Conservation (phyloP, 2,888 invertebrate genomes). For the Pteria penguin region DNA sequence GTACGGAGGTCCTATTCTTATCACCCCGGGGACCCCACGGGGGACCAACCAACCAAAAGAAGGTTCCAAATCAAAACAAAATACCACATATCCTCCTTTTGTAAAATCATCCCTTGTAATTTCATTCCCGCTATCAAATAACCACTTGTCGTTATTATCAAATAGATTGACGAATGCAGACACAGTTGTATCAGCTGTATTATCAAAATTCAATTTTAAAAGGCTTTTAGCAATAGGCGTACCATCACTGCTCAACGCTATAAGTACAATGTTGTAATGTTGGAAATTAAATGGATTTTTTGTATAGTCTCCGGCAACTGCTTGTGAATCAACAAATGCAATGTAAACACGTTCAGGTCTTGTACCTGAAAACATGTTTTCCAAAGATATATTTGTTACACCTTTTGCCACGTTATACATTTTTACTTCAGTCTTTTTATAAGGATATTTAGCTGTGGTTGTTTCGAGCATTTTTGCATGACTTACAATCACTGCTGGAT, state of each 20-base stretch:
- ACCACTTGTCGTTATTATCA: constrained; percentile 33
- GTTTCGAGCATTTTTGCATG: constrained; percentile 34
- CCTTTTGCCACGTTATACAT: constrained; percentile 35
- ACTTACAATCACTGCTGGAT: constrained; percentile 27
- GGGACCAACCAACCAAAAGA: too few relatives aligned
- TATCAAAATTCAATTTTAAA: constrained; percentile 37
- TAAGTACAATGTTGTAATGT: constrained; percentile 35
- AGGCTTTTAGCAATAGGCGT: constrained; percentile 39
- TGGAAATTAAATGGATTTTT: constrained; percentile 47
- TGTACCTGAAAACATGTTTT: constrained; percentile 43
- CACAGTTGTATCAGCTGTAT: constrained; percentile 14
- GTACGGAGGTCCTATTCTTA: too few relatives aligned
- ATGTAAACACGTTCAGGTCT: constrained; percentile 37
- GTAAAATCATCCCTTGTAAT: constrained; percentile 13
- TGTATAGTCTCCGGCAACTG: constrained; percentile 39
- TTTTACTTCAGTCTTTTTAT: constrained; percentile 26
- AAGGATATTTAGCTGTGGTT: constrained; percentile 33
- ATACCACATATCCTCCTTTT: constrained; percentile 14
- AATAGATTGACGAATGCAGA: constrained; percentile 40
- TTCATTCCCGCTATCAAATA: constrained; percentile 33
- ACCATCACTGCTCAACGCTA: constrained; percentile 39
- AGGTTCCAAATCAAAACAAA: constrained; percentile 29
- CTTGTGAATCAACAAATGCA: constrained; percentile 38
- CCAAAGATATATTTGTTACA: constrained; percentile 24
- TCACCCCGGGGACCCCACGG: too few relatives aligned